These are phyloP conservation scores for Lates japonicus DNA, from an alignment of 2,797 vertebrate genomes.

Conservation along the genomic window DNA sequence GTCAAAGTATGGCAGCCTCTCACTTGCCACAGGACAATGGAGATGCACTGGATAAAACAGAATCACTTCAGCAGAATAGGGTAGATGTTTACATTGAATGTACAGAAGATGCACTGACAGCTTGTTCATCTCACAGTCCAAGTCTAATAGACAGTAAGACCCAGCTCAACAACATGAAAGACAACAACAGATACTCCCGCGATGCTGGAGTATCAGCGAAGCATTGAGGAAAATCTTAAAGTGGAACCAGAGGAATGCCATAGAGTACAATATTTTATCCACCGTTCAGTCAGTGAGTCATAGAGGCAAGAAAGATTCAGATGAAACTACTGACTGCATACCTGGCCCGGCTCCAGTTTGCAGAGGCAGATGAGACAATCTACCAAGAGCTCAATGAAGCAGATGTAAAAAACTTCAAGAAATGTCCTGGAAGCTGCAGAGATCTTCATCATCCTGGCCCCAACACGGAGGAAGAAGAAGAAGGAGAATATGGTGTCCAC, in stretches of 20 bases:
- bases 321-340: conserved; percentile 32
- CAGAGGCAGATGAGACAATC: conserved; percentile 35
- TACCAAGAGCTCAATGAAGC: conserved; percentile 32
- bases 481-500: neutral
- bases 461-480: neutral
- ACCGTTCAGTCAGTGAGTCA: conserved; percentile 37
- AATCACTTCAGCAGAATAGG: conserved; percentile 14
- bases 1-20: neutral
- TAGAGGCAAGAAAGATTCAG: conserved; percentile 20
- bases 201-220: neutral
- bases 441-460: neutral
- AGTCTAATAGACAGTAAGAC: neutral
- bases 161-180: neutral
- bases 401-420: conserved; percentile 13
- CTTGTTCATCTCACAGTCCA: conserved; percentile 3
- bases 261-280: conserved; percentile 13
- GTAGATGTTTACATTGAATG: neutral
- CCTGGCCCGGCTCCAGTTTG: conserved; percentile 37
- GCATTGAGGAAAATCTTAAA: conserved; percentile 16
- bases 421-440: neutral
- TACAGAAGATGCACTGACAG: neutral
- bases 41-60: conserved; percentile 20
- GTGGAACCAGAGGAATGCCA: conserved; percentile 10
- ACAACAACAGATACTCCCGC: neutral
- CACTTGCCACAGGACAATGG: neutral